Evolutionary conservation across 2,113 vertebrate species (phyloP).

Genomic region (zebrafish (Danio rerio)): GRCz12tu NC_133183.1:29413001-29413500

Average conservation of each 20-base stretch:
- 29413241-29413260: not conserved
- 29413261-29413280: not conserved
- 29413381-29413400: too few relatives aligned
- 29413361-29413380: too few relatives aligned
- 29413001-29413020: conserved; percentile 9
- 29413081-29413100: conserved; percentile 17
- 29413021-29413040: conserved; percentile 4
- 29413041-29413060: conserved; percentile 20
- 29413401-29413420: too few relatives aligned
- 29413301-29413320: not conserved
- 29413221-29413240: conserved; percentile 9
- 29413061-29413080: not conserved
- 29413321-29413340: too few relatives aligned
- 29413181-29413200: conserved; percentile 8
- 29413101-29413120: conserved; percentile 13
- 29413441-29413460: too few relatives aligned
- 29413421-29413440: too few relatives aligned
- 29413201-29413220: not conserved
- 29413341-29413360: too few relatives aligned
- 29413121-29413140: conserved; percentile 26
- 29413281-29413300: not conserved
- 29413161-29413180: conserved; percentile 18
- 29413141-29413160: conserved; percentile 45
- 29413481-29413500: too few relatives aligned
- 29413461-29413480: too few relatives aligned